Evolutionary conservation across 2,888 invertebrate species (phyloP), one percentile per base, ranked within the genome.

Genomic region (Conchocele bisecta): DNA sequence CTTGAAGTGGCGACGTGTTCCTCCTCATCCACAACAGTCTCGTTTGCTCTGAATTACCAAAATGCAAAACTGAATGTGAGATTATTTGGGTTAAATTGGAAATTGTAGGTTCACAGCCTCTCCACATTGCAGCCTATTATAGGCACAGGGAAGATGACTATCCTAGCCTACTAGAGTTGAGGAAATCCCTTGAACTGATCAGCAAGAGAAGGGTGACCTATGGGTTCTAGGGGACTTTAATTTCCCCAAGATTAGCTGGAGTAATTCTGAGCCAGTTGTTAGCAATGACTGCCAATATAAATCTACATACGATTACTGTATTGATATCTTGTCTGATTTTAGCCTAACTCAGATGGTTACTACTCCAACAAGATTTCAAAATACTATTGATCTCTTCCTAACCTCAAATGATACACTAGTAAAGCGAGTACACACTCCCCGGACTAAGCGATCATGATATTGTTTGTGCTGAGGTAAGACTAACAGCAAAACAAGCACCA

Each of bases 221-320:
- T 53, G 53, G 53, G 5, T 53, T 17, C 29, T 53, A 15, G 53
- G 53, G 6, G 33, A 53, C 35, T 33, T 53, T 11, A 53, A 31
- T 17, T 20, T 53, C 35, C 53, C 53, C 6, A 53, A 53, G 24
- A 22, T 53, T 4, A 6, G 5, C 15, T 33, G 53, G 35, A 3
- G 24, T 17, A 28, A 56, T 39, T 3, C 15, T 24, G 7, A 7
- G 1, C 56, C 20, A 3, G 17, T 24, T 3, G 6, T 53, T 9
- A 33, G 11, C 15, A 20, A 17, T 7, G 15, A 53, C 17, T 53
- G 53, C 15, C 13, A 11, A 11, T 15, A 17, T 20, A 28, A 15
- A 6, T 2, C 13, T 6, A 17, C 29, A n/a, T 33, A n/a, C n/a
- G 20, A 33, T n/a, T 9, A 3, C 3, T 53, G 5, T 29, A 2